These are phyloP conservation scores for Jaculus jaculus DNA, from an alignment of 2,113 vertebrate species.

Conservation along the genomic window DNA sequence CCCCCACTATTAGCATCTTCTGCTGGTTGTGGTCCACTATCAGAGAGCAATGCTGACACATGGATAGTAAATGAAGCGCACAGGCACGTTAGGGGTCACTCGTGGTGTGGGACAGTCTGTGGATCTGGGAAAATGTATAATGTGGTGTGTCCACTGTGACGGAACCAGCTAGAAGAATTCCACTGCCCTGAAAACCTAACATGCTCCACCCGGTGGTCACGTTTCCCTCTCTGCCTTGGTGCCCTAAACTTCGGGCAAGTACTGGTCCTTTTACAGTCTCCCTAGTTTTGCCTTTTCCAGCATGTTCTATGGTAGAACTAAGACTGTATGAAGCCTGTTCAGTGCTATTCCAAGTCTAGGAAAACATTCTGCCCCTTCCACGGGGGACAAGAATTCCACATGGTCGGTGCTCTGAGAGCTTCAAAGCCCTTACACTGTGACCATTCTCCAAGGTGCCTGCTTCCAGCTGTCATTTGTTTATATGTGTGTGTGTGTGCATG, in stretches of 20 bases:
- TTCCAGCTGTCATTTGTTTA: not conserved
- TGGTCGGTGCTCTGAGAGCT: not conserved
- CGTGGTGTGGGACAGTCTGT: fast-evolving
- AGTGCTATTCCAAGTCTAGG: not conserved
- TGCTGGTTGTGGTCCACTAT: fast-evolving
- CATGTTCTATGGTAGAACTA: not conserved
- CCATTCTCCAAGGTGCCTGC: not conserved
- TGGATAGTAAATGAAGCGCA: not conserved
- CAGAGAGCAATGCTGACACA: fast-evolving
- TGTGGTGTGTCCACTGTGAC: not conserved
- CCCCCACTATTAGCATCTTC: not conserved
- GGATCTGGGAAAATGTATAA: not conserved
- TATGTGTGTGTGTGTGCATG: too few relatives aligned
- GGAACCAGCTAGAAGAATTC: not conserved
- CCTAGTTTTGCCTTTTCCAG: not conserved
- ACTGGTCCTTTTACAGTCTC: not conserved
- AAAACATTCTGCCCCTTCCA: not conserved
- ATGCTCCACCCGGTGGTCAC: fast-evolving
- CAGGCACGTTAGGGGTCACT: fast-evolving
- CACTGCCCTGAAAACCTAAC: not conserved
- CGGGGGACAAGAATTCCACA: not conserved
- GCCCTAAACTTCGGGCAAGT: not conserved
- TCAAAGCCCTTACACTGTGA: not conserved
- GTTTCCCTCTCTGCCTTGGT: too few relatives aligned
- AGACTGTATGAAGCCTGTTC: not conserved